A percentile compares a stretch with the other conserved stretches of the same genome.
Conservation (phyloP, 2,797 vertebrate genomes). For the Neoniphon sammara region DNA sequence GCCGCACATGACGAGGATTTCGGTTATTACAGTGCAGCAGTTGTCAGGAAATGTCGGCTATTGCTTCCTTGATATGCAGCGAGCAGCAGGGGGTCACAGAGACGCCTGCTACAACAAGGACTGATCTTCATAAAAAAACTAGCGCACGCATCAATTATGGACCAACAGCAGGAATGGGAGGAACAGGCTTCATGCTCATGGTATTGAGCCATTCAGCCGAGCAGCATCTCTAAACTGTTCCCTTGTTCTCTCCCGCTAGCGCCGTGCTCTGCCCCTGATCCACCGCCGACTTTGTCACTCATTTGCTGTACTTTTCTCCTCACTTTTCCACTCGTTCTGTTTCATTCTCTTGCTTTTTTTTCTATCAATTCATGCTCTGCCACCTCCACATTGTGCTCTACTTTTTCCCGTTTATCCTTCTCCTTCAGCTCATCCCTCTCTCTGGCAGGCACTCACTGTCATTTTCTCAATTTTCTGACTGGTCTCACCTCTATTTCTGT, state of each 20-base stretch:
- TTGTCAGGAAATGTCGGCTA: not conserved
- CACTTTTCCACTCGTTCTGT: conserved; percentile 61
- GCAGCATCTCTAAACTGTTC: not conserved
- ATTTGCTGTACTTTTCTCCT: conserved; percentile 58
- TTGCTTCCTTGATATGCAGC: not conserved
- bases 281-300: conserved; percentile 46
- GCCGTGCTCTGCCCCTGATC: conserved; percentile 35
- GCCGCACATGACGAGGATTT: not conserved
- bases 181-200: not conserved
- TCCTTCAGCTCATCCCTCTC: conserved; percentile 49
- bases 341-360: conserved; percentile 62
- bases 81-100: not conserved
- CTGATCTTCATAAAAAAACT: conserved; percentile 11
- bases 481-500: conserved; percentile 55
- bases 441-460: conserved; percentile 52
- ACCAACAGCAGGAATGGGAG: not conserved
- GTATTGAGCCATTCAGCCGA: not conserved
- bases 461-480: conserved; percentile 54
- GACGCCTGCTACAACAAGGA: not conserved
- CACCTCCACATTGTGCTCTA: conserved; percentile 55
- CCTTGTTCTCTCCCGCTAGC: not conserved
- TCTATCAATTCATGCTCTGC: conserved; percentile 59
- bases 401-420: conserved; percentile 56
- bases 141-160: conserved; percentile 2
- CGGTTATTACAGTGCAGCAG: not conserved